phyloP scores from a whole-genome alignment of 2,797 vertebrate species.

The Scyliorhinus canicula region DNA sequence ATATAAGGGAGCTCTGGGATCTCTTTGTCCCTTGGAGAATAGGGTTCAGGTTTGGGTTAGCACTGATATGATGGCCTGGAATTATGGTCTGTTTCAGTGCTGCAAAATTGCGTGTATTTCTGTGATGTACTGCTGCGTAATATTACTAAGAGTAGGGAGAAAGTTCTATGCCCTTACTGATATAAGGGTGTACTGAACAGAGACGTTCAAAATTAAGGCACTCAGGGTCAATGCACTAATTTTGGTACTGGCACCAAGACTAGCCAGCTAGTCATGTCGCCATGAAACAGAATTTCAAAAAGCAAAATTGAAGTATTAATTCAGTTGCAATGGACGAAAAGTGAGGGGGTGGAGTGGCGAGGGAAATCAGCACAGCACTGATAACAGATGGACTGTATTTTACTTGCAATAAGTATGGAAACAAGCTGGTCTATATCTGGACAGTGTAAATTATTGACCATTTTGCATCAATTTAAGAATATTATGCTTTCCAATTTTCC shows the following conservation, averaged over 20 bases:
- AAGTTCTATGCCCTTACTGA: background rate
- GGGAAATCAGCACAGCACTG: background rate
- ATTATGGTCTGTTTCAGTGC: background rate
- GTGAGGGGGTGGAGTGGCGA: background rate
- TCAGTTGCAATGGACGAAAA: background rate
- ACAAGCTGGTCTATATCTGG: background rate
- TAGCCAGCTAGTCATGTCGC: background rate
- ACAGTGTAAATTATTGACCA: background rate
- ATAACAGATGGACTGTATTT: background rate
- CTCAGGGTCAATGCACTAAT: background rate
- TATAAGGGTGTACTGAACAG: background rate
- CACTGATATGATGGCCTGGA: background rate
- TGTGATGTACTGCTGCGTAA: background rate
- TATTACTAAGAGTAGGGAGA: background rate
- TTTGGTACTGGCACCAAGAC: background rate
- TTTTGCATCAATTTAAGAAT: background rate
- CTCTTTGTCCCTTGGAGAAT: background rate
- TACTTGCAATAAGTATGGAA: background rate
- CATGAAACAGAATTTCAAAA: background rate
- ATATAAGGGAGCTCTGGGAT: no score
- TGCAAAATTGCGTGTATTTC: background rate
- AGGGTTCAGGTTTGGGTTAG: background rate
- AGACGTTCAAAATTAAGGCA: background rate
- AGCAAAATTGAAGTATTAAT: background rate
- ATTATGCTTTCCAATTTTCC: slow-evolving; percentile 8